phyloP scores from a whole-genome alignment of 37 sponge, comb jelly and placozoan species.

The Petrosia ficiformis region DNA sequence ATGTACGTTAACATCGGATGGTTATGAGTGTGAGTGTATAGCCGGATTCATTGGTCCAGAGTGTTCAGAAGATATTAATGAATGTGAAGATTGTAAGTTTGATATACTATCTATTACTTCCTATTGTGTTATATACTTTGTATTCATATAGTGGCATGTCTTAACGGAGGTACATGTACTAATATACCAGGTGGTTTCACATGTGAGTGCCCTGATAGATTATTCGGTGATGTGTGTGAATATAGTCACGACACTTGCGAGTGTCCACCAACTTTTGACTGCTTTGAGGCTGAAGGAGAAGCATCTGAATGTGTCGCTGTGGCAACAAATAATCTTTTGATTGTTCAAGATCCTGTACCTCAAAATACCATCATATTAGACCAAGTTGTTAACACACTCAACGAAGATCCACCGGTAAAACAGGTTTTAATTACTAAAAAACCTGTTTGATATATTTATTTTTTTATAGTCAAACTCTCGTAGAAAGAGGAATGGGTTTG shows the following conservation, averaged over 20 bases:
- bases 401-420: neutral
- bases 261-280: neutral
- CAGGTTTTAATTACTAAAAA: neutral
- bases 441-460: too few species aligned
- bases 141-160: neutral
- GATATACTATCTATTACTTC: neutral
- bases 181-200: slow-evolving; percentile 1
- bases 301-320: neutral
- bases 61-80: neutral
- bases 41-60: slow-evolving; percentile 30
- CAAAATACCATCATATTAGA: neutral
- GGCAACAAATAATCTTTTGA: neutral
- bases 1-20: slow-evolving; percentile 50
- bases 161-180: slow-evolving; percentile 3
- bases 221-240: neutral
- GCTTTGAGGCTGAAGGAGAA: neutral
- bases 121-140: neutral
- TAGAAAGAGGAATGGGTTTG: neutral
- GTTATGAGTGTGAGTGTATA: slow-evolving; percentile 55
- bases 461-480: neutral
- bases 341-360: neutral
- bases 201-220: neutral
- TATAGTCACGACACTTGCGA: neutral
- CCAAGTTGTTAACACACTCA: neutral
- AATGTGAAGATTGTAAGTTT: slow-evolving; percentile 7